phyloP scores from a whole-genome alignment of 2,888 invertebrate genomes.

The Drosophila anomalata region DNA sequence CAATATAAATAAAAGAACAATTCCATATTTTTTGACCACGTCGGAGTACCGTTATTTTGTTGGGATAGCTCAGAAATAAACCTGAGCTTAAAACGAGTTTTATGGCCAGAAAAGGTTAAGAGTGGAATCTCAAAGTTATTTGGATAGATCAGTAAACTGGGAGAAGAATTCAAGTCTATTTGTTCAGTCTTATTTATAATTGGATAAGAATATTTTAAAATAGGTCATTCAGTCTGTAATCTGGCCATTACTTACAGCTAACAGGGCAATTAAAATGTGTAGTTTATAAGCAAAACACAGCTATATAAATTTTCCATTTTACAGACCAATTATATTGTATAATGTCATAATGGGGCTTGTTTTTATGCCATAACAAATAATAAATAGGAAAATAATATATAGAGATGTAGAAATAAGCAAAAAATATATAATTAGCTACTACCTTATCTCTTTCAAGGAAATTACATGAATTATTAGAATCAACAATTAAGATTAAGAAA shows the following conservation, averaged over 20 bases:
- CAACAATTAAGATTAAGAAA: neutral
- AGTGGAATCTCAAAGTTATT: slow-evolving; percentile 19
- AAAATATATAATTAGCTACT: neutral
- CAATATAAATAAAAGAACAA: neutral
- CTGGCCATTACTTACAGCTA: neutral
- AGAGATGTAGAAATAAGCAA: no score
- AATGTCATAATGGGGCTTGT: neutral
- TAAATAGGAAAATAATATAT: neutral
- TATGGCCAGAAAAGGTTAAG: slow-evolving; percentile 1
- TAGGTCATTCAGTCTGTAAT: neutral
- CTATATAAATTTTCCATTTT: neutral
- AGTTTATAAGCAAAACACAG: neutral
- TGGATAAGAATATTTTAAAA: neutral
- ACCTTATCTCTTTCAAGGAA: neutral
- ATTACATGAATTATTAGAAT: neutral
- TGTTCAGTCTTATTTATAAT: neutral
- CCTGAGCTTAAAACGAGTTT: slow-evolving; percentile 59
- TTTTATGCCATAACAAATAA: neutral
- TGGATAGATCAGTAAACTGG: slow-evolving; percentile 67
- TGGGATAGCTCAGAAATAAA: slow-evolving; percentile 77
- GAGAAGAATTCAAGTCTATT: neutral
- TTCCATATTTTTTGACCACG: neutral
- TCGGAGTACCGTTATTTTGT: slow-evolving; percentile 70
- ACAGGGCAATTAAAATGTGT: neutral
- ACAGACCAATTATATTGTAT: neutral